Evolutionary conservation across 2,797 vertebrate species (phyloP), one percentile per base, ranked within the genome.

Genomic region (Thamnophis elegans): DNA sequence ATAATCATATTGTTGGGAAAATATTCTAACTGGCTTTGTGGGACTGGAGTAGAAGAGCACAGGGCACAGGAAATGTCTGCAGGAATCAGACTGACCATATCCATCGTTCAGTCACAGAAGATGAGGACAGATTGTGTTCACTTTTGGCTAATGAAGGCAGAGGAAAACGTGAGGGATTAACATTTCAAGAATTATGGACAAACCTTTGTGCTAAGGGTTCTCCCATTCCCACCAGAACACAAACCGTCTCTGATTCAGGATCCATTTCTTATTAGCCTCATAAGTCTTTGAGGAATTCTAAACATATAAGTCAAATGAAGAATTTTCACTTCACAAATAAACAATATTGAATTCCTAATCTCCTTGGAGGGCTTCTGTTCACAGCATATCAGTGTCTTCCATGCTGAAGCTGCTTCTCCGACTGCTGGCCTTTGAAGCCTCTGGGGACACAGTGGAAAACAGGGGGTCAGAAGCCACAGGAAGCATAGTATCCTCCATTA

Each of bases 321-420:
- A 55, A 91, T 85, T 94, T 82, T 87, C 95, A 95, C 97, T 82
- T 87, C 95, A 95, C 97, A 95, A 95, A 89, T 85, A 87, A 73
- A 85, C 93, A 93, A 28, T 91, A 93, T 91, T 78, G 5, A 53
- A 89, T 89, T 94, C 8, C 94, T 91, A n/a, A 92, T 26, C 92
- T 82, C 5, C 1, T 1, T 11, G 93, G 88, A 90, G 94, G 68
- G 93, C 90, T 78, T 78, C 94, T 93, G 0, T 87, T 98, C 98
- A 99, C 98, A 99, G 98, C 97, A 99, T 98, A 87, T 99, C 99
- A 26, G 98, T 95, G 9, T 99, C 99, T 92, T 99, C 99, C 97
- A 99, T 98, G 98, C 99, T 99, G 97, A 99, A 99, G 98, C 99
- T 99, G 98, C 99, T 99, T 78, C 99, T 97, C 94, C 99, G 98